Evolutionary conservation across 1,140 invertebrate genomes (phyloP), one percentile per base, ranked within the genome.

Genomic region (Drosophila chauvacae): DNA sequence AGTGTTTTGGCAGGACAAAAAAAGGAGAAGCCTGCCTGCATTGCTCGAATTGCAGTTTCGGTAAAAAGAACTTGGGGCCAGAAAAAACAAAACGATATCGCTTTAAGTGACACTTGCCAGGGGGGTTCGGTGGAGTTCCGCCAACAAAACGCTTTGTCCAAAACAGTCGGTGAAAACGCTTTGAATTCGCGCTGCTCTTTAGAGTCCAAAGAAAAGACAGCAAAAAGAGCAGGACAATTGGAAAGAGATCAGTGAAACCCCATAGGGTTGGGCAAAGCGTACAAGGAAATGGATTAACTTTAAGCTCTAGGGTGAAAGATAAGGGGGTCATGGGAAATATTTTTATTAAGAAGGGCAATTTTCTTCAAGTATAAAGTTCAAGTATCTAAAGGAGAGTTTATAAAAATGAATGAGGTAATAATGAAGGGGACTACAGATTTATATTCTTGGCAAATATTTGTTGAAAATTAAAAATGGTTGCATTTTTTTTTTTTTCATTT

Each of bases 91-190:
- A 64, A 39, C 59, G 55, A 88, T 83, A 80, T 80, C 69, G 71
- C 80, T 84, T 82, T 77, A 68, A 83, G 80, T 83, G 76, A 77
- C 80, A 77, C 80, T 87, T 77, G 80, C 50, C 60, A 10, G 42
- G 56, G 50, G 59, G 60, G 53, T 35, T 10, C 14, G 39, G 30
- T 33, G 62, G 47, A 51, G 42, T 65, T 26, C n/a, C 50, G 39
- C 47, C 47, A 65, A 45, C 55, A 66, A 65, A 66, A 44, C 58
- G 55, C 69, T 60, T 39, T 71, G 79, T 81, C 73, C 70, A 62
- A 77, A 63, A n/a, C 65, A 77, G 35, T 39, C 37, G 61, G 42
- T 59, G 20, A 64, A 68, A 74, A 58, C 59, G 56, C 60, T 61
- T 69, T 64, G 71, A 80, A 51, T 69, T 56, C 53, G 53, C 53